phyloP scores from a whole-genome alignment of 2,113 vertebrate genomes.

The Serilophus lunatus region DNA sequence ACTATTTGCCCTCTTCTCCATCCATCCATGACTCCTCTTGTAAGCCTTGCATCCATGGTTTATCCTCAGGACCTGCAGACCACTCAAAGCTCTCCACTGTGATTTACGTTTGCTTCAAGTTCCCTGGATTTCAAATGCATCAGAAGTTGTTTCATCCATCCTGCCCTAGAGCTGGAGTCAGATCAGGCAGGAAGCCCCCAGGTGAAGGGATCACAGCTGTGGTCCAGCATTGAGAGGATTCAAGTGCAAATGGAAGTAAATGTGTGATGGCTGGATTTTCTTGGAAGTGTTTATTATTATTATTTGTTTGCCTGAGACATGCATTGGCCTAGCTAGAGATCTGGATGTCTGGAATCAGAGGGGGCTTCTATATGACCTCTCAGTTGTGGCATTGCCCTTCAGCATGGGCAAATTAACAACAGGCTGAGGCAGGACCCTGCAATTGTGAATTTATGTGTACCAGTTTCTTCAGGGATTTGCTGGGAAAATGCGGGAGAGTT shows the following conservation, averaged over 20 bases:
- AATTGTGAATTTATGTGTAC: background rate
- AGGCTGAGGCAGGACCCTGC: background rate
- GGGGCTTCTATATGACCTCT: background rate
- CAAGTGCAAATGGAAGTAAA: background rate
- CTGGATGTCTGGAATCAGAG: background rate
- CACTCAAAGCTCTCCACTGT: background rate
- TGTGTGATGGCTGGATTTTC: background rate
- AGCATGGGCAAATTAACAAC: background rate
- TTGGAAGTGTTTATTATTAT: background rate
- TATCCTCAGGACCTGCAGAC: background rate
- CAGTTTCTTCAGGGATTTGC: background rate
- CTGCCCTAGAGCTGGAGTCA: background rate
- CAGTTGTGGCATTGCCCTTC: background rate
- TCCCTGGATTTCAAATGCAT: background rate
- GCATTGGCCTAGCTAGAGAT: background rate
- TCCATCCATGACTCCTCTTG: background rate
- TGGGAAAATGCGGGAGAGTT: background rate
- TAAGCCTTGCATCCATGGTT: background rate
- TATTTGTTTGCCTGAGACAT: background rate
- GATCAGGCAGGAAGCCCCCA: background rate
- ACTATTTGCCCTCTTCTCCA: background rate
- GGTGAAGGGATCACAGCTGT: background rate
- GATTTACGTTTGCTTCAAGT: background rate
- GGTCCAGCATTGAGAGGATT: background rate
- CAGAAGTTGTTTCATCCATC: background rate